Conservation (phyloP, 2,888 invertebrate species). For the Lutraria lutraria region DNA sequence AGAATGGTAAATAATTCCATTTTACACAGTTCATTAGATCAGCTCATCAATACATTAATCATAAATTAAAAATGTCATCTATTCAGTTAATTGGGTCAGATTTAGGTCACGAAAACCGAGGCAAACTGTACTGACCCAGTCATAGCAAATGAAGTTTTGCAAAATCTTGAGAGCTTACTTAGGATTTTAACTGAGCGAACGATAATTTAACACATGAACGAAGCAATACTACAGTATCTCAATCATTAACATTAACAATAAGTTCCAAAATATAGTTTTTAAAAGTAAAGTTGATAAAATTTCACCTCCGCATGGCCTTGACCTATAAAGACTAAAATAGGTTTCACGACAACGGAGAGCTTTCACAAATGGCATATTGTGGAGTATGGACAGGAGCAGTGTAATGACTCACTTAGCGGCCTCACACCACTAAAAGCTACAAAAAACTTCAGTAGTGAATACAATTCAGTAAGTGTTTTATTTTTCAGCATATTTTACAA, state of each 20-base stretch:
- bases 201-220: background rate
- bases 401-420: background rate
- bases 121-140: conserved; percentile 34
- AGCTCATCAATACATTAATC: conserved; percentile 1
- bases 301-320: conserved; percentile 70
- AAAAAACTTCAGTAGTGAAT: no score
- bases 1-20: background rate
- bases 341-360: conserved; percentile 59
- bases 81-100: conserved; percentile 50
- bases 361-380: conserved; percentile 31
- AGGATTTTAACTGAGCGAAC: background rate
- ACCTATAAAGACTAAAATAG: conserved; percentile 60
- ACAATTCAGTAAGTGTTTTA: no score
- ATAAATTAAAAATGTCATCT: conserved; percentile 43
- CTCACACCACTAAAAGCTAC: background rate
- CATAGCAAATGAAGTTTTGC: background rate
- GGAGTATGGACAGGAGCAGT: conserved; percentile 30
- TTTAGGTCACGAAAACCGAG: conserved; percentile 42
- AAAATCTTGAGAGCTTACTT: background rate
- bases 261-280: conserved; percentile 42
- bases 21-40: background rate
- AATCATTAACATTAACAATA: conserved; percentile 36
- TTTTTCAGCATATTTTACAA: no score
- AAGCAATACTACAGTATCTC: background rate
- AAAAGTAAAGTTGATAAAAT: conserved; percentile 44